Percentiles rank a stretch among this genome's conserved stretches.
Conservation (phyloP, 2,888 invertebrate species). For the Rhagium mordax region DNA sequence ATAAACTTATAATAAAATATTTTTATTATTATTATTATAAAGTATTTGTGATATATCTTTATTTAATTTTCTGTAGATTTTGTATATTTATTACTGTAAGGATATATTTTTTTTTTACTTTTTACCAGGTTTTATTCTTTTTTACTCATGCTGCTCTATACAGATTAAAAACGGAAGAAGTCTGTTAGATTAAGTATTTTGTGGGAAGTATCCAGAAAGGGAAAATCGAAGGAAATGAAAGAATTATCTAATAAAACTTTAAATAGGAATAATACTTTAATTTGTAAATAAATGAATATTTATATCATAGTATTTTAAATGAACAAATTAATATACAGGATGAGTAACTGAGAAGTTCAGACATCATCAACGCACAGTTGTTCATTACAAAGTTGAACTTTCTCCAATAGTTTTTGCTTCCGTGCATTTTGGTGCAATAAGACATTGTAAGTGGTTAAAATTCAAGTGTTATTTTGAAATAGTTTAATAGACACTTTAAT, state of each 20-base stretch:
- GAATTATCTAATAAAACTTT: background rate
- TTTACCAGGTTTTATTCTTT: background rate
- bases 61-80: background rate
- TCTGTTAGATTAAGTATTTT: background rate
- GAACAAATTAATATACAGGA: too few species aligned
- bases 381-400: too few species aligned
- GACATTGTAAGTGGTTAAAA: too few species aligned
- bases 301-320: too few species aligned
- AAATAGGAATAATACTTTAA: background rate
- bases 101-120: background rate
- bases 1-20: background rate
- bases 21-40: background rate
- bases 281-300: too few species aligned
- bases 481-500: too few species aligned
- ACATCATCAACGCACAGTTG: too few species aligned
- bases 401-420: too few species aligned
- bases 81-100: background rate
- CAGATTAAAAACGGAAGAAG: background rate
- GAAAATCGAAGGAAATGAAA: too few species aligned
- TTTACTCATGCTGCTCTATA: background rate
- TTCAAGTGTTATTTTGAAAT: too few species aligned
- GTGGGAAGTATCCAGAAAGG: too few species aligned
- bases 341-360: background rate
- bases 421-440: too few species aligned
- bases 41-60: slow-evolving; percentile 21